These are phyloP conservation scores for Drosophila hawaiiensis DNA, from an alignment of 2,888 invertebrate genomes.

Conservation along the genomic window DNA sequence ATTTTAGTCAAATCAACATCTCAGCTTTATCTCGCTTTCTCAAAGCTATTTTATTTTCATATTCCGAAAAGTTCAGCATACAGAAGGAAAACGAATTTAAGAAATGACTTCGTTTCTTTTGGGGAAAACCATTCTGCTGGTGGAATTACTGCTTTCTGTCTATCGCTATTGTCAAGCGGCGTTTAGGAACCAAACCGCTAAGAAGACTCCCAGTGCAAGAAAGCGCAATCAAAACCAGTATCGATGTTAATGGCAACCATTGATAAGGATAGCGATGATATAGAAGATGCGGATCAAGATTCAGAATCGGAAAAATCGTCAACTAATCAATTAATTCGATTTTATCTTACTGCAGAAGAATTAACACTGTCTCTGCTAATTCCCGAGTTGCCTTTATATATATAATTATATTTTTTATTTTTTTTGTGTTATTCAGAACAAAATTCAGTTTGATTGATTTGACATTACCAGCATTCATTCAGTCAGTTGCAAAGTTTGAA, in stretches of 20 bases:
- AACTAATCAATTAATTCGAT: too few species aligned
- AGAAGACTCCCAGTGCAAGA: not conserved
- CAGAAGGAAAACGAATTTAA: not conserved
- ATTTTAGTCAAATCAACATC: not conserved
- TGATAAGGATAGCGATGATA: not conserved
- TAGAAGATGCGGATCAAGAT: too few species aligned
- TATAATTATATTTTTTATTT: too few species aligned
- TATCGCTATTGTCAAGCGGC: not conserved
- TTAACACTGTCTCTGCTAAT: too few species aligned
- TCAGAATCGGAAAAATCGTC: too few species aligned
- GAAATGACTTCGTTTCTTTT: not conserved
- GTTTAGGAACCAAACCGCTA: not conserved
- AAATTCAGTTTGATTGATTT: too few species aligned
- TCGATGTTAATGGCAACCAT: not conserved
- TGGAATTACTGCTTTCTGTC: fast-evolving
- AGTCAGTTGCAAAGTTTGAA: too few species aligned
- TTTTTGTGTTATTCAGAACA: too few species aligned
- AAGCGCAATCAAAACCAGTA: fast-evolving
- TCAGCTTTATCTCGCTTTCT: too few species aligned
- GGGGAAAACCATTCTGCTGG: not conserved
- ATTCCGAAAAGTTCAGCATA: not conserved
- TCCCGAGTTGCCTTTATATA: too few species aligned
- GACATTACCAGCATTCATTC: too few species aligned
- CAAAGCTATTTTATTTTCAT: not conserved
- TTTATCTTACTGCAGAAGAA: too few species aligned